Percentiles rank a stretch among this genome's conserved stretches.
phyloP scores from a whole-genome alignment of 2,113 vertebrate species.

The Urocitellus parryii region DNA sequence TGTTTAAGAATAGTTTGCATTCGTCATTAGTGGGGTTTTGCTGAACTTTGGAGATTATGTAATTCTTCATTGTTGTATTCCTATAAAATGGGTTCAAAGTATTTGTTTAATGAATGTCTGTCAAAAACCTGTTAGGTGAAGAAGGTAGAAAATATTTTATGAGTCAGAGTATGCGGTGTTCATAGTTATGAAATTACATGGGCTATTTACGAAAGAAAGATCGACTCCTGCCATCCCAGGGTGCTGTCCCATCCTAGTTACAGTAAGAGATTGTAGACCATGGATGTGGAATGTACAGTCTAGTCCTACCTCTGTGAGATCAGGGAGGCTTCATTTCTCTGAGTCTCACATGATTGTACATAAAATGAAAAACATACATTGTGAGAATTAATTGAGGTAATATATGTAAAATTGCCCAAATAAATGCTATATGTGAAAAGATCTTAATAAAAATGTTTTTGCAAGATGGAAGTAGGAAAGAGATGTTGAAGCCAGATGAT shows the following conservation, averaged over 20 bases:
- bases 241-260: background rate
- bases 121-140: background rate
- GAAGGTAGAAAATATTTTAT: background rate
- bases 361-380: background rate
- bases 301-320: background rate
- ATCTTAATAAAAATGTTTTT: background rate
- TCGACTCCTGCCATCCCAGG: background rate
- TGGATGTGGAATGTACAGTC: background rate
- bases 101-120: background rate
- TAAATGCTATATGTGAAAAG: background rate
- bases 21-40: background rate
- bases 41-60: background rate
- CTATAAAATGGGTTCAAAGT: background rate
- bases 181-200: background rate
- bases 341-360: background rate
- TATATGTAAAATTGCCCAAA: background rate
- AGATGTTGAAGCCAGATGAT: background rate
- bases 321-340: background rate
- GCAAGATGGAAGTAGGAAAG: background rate
- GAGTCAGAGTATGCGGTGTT: background rate
- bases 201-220: background rate
- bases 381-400: constrained; percentile 31
- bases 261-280: background rate
- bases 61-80: background rate
- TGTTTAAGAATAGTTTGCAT: background rate